Conservation (phyloP, 2,888 invertebrate species). For the Leucophenga maculata region DNA sequence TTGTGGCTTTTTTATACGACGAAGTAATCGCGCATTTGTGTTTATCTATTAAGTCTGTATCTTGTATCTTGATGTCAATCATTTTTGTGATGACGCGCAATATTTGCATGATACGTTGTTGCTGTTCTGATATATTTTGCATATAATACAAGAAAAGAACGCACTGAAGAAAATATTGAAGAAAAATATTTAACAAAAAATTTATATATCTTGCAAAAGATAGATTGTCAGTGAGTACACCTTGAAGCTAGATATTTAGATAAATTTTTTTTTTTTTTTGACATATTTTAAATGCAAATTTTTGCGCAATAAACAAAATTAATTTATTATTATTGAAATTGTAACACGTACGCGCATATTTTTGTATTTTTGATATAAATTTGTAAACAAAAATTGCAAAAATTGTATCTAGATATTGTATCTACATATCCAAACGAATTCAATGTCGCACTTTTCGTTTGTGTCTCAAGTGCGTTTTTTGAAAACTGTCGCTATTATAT, state of each 20-base stretch:
- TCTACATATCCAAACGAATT: no score
- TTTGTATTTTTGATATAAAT: not conserved
- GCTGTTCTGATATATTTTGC: no score
- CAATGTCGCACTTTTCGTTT: no score
- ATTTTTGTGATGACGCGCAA: not conserved
- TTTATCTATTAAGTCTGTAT: not conserved
- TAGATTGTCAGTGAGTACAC: no score
- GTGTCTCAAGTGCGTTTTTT: no score
- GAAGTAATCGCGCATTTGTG: constrained; percentile 1
- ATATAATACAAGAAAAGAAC: no score
- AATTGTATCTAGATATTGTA: no score
- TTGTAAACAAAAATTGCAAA: not conserved
- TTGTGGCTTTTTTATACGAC: not conserved
- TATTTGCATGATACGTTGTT: no score
- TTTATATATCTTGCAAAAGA: no score
- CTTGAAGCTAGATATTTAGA: not conserved
- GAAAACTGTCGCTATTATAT: no score
- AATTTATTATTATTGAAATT: not conserved
- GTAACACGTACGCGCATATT: constrained; percentile 2
- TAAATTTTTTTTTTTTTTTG: not conserved
- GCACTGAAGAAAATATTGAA: not conserved
- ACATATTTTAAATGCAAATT: not conserved
- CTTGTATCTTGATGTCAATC: not conserved
- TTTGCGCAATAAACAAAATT: not conserved
- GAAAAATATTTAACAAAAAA: no score